Conservation (phyloP, 2,113 vertebrate species). For the Phrynosoma blainvillii region DNA sequence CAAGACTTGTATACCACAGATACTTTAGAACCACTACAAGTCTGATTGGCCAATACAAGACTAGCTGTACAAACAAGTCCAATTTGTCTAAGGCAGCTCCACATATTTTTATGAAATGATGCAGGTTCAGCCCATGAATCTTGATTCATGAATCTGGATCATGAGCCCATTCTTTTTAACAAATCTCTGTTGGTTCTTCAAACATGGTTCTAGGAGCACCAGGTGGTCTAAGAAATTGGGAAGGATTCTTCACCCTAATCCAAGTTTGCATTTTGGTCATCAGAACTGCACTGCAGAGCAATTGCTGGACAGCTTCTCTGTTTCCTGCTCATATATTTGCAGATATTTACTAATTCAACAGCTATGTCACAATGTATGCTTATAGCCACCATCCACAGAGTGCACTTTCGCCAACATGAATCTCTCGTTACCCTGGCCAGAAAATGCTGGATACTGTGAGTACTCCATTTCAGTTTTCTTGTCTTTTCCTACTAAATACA, state of each 20-base stretch:
- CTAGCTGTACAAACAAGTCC: neutral
- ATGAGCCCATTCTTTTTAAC: neutral
- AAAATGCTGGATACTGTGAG: constrained; percentile 62
- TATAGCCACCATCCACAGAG: constrained; percentile 56
- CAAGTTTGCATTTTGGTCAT: constrained; percentile 4
- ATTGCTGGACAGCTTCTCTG: constrained; percentile 42
- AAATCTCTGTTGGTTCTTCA: neutral
- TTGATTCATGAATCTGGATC: neutral
- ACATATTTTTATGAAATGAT: neutral
- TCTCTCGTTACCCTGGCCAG: constrained; percentile 53
- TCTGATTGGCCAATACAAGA: neutral
- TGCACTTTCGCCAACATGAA: constrained; percentile 63
- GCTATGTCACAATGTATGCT: constrained; percentile 55
- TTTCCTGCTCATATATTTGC: constrained; percentile 55
- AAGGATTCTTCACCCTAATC: neutral
- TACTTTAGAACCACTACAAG: neutral
- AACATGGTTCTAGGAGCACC: neutral
- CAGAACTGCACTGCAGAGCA: neutral
- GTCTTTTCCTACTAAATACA: constrained; percentile 58
- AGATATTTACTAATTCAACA: constrained; percentile 58
- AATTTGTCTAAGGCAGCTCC: neutral
- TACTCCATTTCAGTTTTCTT: constrained; percentile 60
- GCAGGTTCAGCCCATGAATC: neutral
- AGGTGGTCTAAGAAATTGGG: neutral
- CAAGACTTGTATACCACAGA: neutral